Evolutionary conservation across 2,888 invertebrate species (phyloP), one percentile per base, ranked within the genome.

Genomic region (Hirtodrosophila trivittata): DNA sequence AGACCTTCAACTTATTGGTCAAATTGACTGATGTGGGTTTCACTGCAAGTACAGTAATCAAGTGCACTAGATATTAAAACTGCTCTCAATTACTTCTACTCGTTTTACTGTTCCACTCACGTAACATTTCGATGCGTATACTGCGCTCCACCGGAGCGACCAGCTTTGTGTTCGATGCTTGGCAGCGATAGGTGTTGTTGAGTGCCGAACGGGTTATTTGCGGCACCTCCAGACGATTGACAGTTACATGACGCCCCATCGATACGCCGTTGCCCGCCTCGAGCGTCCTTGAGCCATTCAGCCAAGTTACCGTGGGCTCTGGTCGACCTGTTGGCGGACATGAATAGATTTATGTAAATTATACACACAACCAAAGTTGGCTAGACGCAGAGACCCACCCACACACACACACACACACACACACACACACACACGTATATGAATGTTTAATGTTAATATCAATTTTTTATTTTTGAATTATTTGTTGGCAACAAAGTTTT

Each of bases 101-200:
- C 35, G 21, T 35, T 63, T 4, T 13, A 12, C 1, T 18, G 13
- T 6, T 18, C 14, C 77, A 95, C 96, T 95, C 91, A 97, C 97
- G 91, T 88, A 95, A 93, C 92, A 97, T 93, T 90, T 97, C 96
- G 81, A 97, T 92, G 80, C 95, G 93, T 77, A 97, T 95, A 71
- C 94, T 95, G 89, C 95, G 95, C 90, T 97, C 96, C 55, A 95
- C 93, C 1, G 97, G 96, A 88, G 95, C 94, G 89, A 95, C 95
- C 64, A 97, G 93, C 90, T 96, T 95, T 38, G 97, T 97, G 89
- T 97, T 97, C 57, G 95, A 94, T 8, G 97, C 97, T 90, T 96
- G 94, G 89, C 97, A 97, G 90, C 95, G 96, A 92, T 95, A 97
- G 26, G 96, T 95, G 33, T 95, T 95, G 90, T 97, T 96, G 57